Evolutionary conservation across 2,888 invertebrate genomes (phyloP), one percentile per base, ranked within the genome.

Genomic region (Drosophila sordidapex): DNA sequence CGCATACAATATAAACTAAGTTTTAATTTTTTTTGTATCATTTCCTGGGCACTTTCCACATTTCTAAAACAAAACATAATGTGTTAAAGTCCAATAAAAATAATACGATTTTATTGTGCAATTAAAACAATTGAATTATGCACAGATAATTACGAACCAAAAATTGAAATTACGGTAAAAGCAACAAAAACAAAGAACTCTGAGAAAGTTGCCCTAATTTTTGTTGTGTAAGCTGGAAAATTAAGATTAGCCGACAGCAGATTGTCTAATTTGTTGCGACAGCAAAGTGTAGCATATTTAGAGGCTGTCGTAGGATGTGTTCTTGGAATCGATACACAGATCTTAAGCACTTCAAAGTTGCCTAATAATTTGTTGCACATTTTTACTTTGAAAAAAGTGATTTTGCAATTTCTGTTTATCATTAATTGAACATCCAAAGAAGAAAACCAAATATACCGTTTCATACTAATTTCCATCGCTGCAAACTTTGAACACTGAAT

Each of bases 101-200:
- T 76, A 83, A 80, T 76, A 84, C 76, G 80, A 73, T 80, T 82
- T 84, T 80, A 84, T 73, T 71, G 72, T 70, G 75, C 70, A 74
- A 76, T 83, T 70, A 83, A 89, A 81, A 73, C 79, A 85, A 85
- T 87, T 87, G 81, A 87, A 87, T 87, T 85, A 87, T 89, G 89
- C 78, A 76, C 70, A 77, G 82, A 72, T 81, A 73, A 83, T 87
- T 79, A 71, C 84, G 73, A 75, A 77, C 82, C 82, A 71, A 49
- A 59, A 61, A 67, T 66, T 46, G 25, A 4, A 46, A 69, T 68
- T 63, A 70, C 75, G 71, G 60, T 27, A 36, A 62, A 53, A 58
- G 49, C 52, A 59, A 29, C 4, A 10, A 58, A 15, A 21, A 13
- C 48, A 38, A 67, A 72, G 38, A 43, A 8, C 2, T 31, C 35